Evolutionary conservation across 2,113 vertebrate genomes (phyloP).

Genomic region (Onychostruthus taczanowskii): DNA sequence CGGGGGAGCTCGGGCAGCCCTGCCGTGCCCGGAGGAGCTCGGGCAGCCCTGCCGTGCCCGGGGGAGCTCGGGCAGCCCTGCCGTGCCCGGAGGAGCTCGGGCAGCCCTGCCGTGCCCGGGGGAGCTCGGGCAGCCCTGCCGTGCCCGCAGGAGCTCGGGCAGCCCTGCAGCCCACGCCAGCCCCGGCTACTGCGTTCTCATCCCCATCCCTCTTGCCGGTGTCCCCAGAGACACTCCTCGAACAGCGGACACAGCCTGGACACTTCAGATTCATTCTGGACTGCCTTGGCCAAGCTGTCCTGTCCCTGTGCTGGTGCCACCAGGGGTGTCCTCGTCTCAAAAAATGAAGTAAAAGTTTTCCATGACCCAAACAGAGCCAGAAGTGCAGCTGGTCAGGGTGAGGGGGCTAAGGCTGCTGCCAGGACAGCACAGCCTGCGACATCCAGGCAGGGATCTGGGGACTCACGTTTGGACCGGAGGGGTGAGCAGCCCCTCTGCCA

Average conservation of each 20-base stretch:
- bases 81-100: no score
- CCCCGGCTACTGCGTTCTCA: background rate
- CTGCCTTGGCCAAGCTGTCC: background rate
- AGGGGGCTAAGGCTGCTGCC: background rate
- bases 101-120: no score
- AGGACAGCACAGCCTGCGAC: accelerated
- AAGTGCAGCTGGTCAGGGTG: accelerated
- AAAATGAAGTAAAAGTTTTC: accelerated
- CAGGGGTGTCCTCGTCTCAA: background rate
- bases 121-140: background rate
- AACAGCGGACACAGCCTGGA: accelerated
- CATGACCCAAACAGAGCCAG: background rate
- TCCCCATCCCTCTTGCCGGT: accelerated
- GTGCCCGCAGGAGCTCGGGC: background rate
- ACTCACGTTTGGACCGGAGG: background rate
- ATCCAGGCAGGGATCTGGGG: background rate
- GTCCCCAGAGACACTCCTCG: background rate
- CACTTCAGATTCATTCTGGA: background rate
- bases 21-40: background rate
- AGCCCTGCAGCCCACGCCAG: background rate
- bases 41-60: background rate
- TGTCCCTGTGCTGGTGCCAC: background rate
- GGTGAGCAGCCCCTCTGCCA: background rate
- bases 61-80: no score
- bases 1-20: no score